Conservation (phyloP, 2,888 invertebrate genomes). For the Sepioteuthis lessoniana region DNA sequence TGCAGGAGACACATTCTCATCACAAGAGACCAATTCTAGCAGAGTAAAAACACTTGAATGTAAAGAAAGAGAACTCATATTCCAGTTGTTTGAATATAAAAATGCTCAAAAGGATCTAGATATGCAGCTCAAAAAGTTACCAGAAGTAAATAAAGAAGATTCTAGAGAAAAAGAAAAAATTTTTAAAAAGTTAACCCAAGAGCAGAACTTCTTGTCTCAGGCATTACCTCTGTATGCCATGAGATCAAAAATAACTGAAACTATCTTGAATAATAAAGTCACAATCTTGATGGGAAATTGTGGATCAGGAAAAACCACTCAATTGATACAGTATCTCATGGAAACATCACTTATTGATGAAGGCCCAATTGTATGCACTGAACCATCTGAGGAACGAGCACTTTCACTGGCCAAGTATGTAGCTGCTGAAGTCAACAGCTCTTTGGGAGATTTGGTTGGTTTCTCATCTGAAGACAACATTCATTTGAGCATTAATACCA, state of each 20-base stretch:
- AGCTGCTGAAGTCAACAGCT: constrained; percentile 67
- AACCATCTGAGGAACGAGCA: constrained; percentile 75
- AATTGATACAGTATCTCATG: constrained; percentile 73
- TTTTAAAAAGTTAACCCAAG: not conserved
- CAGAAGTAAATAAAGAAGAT: not conserved
- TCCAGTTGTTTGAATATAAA: not conserved
- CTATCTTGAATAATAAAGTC: constrained; percentile 65
- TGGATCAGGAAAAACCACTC: constrained; percentile 75
- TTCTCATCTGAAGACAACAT: constrained; percentile 67
- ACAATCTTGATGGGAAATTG: constrained; percentile 73
- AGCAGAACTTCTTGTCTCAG: constrained; percentile 45
- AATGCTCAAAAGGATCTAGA: not conserved
- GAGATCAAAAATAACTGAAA: constrained; percentile 62
- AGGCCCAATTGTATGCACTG: constrained; percentile 72
- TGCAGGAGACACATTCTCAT: not conserved
- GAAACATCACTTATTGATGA: constrained; percentile 63
- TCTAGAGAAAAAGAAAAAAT: not conserved
- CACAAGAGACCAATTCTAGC: not conserved
- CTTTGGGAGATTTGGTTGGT: constrained; percentile 69
- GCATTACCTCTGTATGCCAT: constrained; percentile 71
- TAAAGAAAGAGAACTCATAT: not conserved
- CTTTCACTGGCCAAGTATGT: constrained; percentile 72
- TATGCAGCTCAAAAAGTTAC: not conserved
- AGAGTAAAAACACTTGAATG: not conserved
- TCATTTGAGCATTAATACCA: constrained; percentile 59